Base-by-base conservation (phyloP, 2,888 invertebrate genomes). In the Mamestra brassicae region DNA sequence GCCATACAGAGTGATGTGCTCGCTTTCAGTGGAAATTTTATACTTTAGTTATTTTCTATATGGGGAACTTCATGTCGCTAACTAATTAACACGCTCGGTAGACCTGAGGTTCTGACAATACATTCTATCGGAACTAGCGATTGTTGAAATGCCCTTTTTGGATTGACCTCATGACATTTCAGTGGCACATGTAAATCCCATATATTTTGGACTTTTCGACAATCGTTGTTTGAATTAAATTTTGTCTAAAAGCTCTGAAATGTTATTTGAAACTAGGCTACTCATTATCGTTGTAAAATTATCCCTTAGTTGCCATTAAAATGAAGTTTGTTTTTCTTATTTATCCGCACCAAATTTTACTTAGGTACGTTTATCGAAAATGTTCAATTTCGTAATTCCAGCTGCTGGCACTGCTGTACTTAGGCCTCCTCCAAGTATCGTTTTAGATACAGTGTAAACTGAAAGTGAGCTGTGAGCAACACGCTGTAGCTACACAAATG, bases 401-500 rank as follows among this genome's bases (percentile, higher is more conserved):
- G 38, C 7, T 38, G 1, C 26, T 26, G 26, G 26, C 26, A 26
- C 26, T 26, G 26, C 26, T 26, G 26, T 26, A 26, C 26, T 26
- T 26, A 26, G 26, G 26, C 26, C 38, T 38, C 6, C 4, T 38
- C 6, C 6, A 4, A 6, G 4, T 4, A 38, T 38, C 6, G 38
- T 38, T 78, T 13, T n/a, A 47, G 17, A 42, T 10, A 5, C 4
- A 38, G 4, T 7, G 10, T 17, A 34, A n/a, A 0, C 4, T 11
- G 45, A 63, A 70, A 55, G 47, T 63, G 57, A 34, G 34, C 42
- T 52, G 0, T 36, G 26, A 47, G 3, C 34, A 76, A 73, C 94
- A 90, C 0, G 87, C 94, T 94, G 93, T 95, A 90, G 50, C 79
- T 80, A 34, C 84, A 90, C 89, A 92, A 95, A 95, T 92, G 93